Evolutionary conservation across 1,140 invertebrate species (phyloP), one percentile per base, ranked within the genome.

Genomic region (Contarinia nasturtii): DNA sequence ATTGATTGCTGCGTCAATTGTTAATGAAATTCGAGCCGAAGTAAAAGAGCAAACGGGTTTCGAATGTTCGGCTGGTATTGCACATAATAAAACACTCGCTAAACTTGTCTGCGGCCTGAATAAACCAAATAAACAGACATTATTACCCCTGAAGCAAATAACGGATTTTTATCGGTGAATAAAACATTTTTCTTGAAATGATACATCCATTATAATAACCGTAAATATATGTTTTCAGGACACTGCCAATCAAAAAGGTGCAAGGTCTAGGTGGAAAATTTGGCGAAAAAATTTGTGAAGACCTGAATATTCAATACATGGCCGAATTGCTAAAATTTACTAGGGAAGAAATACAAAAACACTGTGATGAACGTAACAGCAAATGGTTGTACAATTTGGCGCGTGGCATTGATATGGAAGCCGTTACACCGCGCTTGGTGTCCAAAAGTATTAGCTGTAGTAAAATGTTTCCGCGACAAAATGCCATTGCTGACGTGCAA

Each of bases 391-490:
- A 84, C 60, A 77, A 86, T 56, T 79, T 96, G 47, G 82, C 86
- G 15, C 71, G 80, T 50, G 93, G 93, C 11, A 76, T 89, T 49
- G 90, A 96, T 55, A 57, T 78, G 51, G 92, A 96, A 57, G 76
- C 80, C 20, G 92, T 97, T 0, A 80, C 71, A 48, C 72, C 79
- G 1, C 71, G 88, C 55, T 76, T 91, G 49, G 74, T 92, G 44
- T 71, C 87, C 1, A 95, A 96, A 64, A 95, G 89, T 33, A 92
- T 97, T 53, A 92, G 89, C 1, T 94, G 90, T 57, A 89, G 86
- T 57, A 97, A 97, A 68, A 88, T 84, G 54, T 95, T 98, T 64
- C 74, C 76, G 12, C 92, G 91, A 0, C 82, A 77, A 61, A 74
- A 76, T 50, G 76, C 79, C n/a, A 71, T 95, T 15, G 65, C 67